Percentiles rank a stretch among this genome's conserved stretches.
Conservation (phyloP, 2,113 vertebrate genomes). For the Smithornis capensis region DNA sequence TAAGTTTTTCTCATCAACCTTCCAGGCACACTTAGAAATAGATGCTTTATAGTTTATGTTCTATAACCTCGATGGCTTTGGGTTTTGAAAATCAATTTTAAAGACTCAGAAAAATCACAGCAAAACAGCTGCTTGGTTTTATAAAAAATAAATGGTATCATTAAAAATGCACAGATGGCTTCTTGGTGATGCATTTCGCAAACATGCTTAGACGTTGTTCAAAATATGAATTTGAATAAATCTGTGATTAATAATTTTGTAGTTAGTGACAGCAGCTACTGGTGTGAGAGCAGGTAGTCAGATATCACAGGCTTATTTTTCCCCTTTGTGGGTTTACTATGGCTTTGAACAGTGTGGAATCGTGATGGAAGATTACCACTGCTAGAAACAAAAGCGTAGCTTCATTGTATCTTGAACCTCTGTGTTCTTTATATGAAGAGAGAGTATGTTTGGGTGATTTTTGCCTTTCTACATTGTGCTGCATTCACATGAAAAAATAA, state of each 20-base stretch:
- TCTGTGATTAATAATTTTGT: slow-evolving; percentile 45
- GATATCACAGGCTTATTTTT: background rate
- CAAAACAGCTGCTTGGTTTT: slow-evolving; percentile 49
- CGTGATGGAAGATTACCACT: background rate
- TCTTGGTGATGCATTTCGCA: slow-evolving; percentile 44
- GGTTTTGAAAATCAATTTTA: slow-evolving; percentile 30
- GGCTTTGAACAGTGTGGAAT: background rate
- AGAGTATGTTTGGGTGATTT: background rate
- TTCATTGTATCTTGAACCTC: background rate
- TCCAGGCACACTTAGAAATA: slow-evolving; percentile 16
- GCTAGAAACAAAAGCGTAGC: background rate
- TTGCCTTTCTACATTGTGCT: background rate
- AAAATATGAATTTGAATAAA: slow-evolving; percentile 64
- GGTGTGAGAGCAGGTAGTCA: background rate
- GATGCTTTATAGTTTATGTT: background rate
- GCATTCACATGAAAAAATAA: background rate
- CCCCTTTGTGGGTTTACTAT: background rate
- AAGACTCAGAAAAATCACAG: slow-evolving; percentile 39
- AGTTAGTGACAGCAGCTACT: background rate
- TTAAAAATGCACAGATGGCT: slow-evolving; percentile 60
- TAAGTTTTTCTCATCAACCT: background rate
- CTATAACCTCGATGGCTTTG: background rate
- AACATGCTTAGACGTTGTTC: slow-evolving; percentile 55
- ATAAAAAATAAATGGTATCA: slow-evolving; percentile 41
- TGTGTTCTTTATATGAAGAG: background rate